These are phyloP conservation scores for Charina bottae DNA, from an alignment of 2,113 vertebrate species.

Conservation along the genomic window DNA sequence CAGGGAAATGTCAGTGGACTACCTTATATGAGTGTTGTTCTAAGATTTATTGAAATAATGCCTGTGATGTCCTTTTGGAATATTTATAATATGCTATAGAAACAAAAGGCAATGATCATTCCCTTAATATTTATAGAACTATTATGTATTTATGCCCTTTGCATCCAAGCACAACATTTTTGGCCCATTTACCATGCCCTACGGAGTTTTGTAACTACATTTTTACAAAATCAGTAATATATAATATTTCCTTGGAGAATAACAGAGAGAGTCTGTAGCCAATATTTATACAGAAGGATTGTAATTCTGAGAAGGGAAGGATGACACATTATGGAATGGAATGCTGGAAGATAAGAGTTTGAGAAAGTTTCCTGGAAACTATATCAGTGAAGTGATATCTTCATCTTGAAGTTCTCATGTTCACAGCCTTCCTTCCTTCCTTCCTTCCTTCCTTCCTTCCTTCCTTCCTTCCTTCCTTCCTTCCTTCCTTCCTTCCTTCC, in stretches of 20 bases:
- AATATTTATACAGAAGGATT: constrained; percentile 4
- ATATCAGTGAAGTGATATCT: constrained; percentile 22
- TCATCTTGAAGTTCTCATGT: neutral
- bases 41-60: neutral
- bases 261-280: neutral
- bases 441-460: neutral
- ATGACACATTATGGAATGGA: constrained; percentile 8
- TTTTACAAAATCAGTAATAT: constrained; percentile 9
- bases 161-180: neutral
- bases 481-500: neutral
- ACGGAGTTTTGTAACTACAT: neutral
- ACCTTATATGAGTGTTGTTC: neutral
- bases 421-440: neutral
- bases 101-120: neutral
- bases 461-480: neutral
- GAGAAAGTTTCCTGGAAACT: constrained; percentile 19
- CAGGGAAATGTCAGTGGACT: neutral
- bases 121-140: neutral
- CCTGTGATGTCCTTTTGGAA: neutral
- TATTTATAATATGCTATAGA: neutral
- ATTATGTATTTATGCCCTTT: neutral
- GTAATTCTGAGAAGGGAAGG: neutral
- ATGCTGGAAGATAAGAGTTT: neutral
- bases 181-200: neutral
- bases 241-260: neutral